Base-by-base conservation (phyloP, 2,113 vertebrate genomes). In the Sebastes schlegelii region DNA sequence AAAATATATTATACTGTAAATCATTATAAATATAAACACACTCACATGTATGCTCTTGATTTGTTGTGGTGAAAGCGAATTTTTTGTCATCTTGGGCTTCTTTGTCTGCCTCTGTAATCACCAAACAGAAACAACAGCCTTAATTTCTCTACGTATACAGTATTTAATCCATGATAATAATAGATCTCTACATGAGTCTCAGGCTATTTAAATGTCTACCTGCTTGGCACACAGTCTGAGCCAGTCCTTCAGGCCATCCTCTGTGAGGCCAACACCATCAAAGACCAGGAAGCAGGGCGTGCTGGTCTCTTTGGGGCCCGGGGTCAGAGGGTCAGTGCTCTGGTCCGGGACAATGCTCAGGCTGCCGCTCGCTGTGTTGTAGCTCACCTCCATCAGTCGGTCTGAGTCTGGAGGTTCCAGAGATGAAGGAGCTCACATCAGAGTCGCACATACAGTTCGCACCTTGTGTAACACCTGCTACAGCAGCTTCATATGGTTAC, bases 11-110 rank as follows among this genome's bases (percentile, higher is more conserved):
- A 54, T 43, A n/a, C 26, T 26, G 7, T 14, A 67, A 21, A 40
- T 10, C 14, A 43, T 54, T 3, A 34, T 9, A 2, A 23, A 66
- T 11, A 42, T 8, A 62, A 79, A 64, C 42, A 54, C 6, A 95
- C 98, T 98, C 90, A 99, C 98, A 0, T 99, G 98, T 65, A 99
- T 98, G 74, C 64, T 96, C 88, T 95, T 97, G 88, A 99, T 96
- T 89, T 99, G 98, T 81, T 98, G 97, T 60, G 95, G 89, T 1
- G 97, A 97, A 64, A 99, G 93, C 73, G 93, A 97, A 71, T 94
- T 95, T 83, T 95, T 94, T 40, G 96, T 98, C 94, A 96, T 98
- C 95, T 95, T 91, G 7, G 94, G 91, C 93, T 97, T 99, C 91
- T 96, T 96, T 82, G 90, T 91, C 71, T 96, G 95, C 91, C 94